Evolutionary conservation across 2,888 invertebrate genomes (phyloP).

Genomic region (Tillus elongatus): DNA sequence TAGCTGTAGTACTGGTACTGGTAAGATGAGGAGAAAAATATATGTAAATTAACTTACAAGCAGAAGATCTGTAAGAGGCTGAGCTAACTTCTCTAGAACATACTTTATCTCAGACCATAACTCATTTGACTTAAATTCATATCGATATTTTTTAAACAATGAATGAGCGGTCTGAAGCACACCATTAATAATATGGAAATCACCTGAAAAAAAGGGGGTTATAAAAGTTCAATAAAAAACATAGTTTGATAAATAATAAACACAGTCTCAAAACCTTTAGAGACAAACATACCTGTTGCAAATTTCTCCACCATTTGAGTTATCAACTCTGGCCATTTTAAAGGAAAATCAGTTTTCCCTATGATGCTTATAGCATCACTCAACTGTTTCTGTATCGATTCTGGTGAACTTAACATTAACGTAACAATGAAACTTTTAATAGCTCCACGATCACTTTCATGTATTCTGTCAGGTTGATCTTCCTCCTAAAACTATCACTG

Average conservation of each 20-base stretch:
- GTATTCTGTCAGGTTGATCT: conserved; percentile 71
- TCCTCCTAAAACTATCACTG: conserved; percentile 44
- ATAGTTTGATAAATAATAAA: not conserved
- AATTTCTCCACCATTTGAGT: conserved; percentile 91
- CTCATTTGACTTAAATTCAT: conserved; percentile 89
- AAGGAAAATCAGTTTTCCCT: conserved; percentile 94
- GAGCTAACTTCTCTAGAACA: conserved; percentile 87
- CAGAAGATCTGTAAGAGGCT: conserved; percentile 87
- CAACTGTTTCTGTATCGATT: conserved; percentile 84
- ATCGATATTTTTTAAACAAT: conserved; percentile 89
- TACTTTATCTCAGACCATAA: conserved; percentile 96
- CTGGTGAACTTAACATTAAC: conserved; percentile 86
- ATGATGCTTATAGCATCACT: conserved; percentile 94
- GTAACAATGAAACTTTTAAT: conserved; percentile 83
- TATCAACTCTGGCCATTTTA: conserved; percentile 90
- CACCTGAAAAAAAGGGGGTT: conserved; percentile 52
- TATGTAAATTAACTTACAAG: conserved; percentile 77
- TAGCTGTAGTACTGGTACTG: not conserved
- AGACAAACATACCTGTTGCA: conserved; percentile 49
- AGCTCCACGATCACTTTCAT: conserved; percentile 64
- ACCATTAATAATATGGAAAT: conserved; percentile 92
- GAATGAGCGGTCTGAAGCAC: conserved; percentile 93
- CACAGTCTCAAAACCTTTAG: no score
- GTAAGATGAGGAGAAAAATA: conserved; percentile 61
- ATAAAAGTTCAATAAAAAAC: not conserved